Evolutionary conservation across 2,113 vertebrate species (phyloP).

Genomic region (Neofelis nebulosa): DNA sequence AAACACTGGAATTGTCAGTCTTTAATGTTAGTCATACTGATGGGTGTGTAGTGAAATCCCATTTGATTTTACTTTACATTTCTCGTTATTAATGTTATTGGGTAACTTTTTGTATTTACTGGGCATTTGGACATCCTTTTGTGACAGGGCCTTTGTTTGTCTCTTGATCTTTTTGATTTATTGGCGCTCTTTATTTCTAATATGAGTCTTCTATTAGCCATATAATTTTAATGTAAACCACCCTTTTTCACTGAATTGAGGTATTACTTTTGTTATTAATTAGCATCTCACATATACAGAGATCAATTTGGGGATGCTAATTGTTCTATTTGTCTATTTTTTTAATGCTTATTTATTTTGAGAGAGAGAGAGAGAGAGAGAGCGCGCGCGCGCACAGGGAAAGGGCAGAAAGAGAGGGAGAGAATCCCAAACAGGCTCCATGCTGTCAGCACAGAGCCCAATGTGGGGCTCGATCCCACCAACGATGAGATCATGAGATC

Average conservation of each 20-base stretch:
- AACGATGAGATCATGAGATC: too few relatives aligned
- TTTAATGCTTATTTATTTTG: too few relatives aligned
- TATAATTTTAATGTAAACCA: background rate
- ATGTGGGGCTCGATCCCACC: too few relatives aligned
- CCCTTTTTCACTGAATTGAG: background rate
- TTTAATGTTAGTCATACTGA: background rate
- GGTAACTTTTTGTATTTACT: background rate
- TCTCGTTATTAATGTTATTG: background rate
- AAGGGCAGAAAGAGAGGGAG: too few relatives aligned
- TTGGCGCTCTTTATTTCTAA: background rate
- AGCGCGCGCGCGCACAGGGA: too few relatives aligned
- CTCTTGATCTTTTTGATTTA: background rate
- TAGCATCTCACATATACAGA: background rate
- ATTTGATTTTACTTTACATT: background rate
- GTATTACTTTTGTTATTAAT: background rate
- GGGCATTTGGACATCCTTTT: background rate
- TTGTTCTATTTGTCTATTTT: background rate
- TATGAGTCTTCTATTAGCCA: background rate
- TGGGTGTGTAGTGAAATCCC: background rate
- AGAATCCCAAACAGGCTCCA: too few relatives aligned
- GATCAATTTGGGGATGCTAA: background rate
- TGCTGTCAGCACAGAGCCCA: too few relatives aligned
- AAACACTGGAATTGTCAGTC: background rate
- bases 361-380: too few relatives aligned
- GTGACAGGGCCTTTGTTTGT: background rate